Base-by-base conservation (phyloP, 2,888 invertebrate species). In the Watsonalla binaria region DNA sequence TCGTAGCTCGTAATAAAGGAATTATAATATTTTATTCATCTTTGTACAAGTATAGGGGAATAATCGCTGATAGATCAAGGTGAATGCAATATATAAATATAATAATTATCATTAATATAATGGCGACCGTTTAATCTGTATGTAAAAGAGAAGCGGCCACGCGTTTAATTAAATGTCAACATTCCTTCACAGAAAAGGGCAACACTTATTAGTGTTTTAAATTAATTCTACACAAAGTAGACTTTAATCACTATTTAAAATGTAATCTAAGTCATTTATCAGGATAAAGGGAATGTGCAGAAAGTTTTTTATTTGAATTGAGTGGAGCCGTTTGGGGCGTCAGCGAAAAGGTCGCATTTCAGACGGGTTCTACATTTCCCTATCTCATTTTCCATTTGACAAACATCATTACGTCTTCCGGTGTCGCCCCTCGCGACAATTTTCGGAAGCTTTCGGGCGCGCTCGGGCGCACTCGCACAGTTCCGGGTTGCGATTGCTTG, bases 331-430 rank as follows among this genome's bases (percentile, higher is more conserved):
- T 54, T 56, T 45, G 39, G 52, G 45, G 46, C 46, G 76, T 85
- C 83, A 83, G 84, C 82, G 65, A 78, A 82, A 85, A 84, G 84
- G 84, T 84, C 82, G 78, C 82, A 76, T 78, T 78, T 82, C 84
- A 77, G 80, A 82, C 74, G 73, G 80, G 73, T 75, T 76, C 80
- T 68, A 84, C 86, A 84, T 87, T 88, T 90, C 90, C 90, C 90
- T 90, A 90, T 90, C 90, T 89, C 88, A 90, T 90, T 90, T 90
- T 90, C 90, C 90, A 90, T 90, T 90, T 90, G 90, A 89, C 90
- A 90, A 88, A 88, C 90, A 89, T 89, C 90, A 90, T 88, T 90
- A 89, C 87, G 84, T 84, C 83, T 86, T 87, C 87, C 88, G 82
- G 83, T 72, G 76, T 71, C 74, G 76, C 80, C 81, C 82, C 80